Percentiles rank a stretch among this genome's conserved stretches.
Evolutionary conservation across 2,113 vertebrate genomes (phyloP).

Genomic region (Rhombomys opimus): DNA sequence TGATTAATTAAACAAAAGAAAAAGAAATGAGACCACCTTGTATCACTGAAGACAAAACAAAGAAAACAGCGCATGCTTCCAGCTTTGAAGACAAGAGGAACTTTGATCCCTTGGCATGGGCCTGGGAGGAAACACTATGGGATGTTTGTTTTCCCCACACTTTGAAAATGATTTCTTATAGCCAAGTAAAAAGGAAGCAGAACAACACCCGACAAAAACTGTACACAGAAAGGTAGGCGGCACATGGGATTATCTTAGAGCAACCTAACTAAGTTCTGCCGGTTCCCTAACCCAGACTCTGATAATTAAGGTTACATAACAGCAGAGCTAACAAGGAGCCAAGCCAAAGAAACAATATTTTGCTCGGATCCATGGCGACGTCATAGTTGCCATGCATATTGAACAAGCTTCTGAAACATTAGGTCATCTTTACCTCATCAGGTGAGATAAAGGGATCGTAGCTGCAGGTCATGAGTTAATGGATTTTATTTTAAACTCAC

Average conservation of each 20-base stretch:
- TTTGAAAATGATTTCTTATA: conserved; percentile 65
- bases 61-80: conserved; percentile 60
- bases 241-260: conserved; percentile 43
- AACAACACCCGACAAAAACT: conserved; percentile 45
- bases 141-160: conserved; percentile 66
- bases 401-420: conserved; percentile 50
- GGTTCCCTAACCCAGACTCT: conserved; percentile 49
- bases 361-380: conserved; percentile 76
- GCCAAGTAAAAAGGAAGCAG: conserved; percentile 53
- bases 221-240: conserved; percentile 60
- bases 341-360: conserved; percentile 76
- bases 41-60: conserved; percentile 67
- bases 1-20: conserved; percentile 63
- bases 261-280: conserved; percentile 46
- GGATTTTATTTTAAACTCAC: conserved; percentile 46
- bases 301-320: conserved; percentile 70
- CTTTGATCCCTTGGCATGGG: conserved; percentile 64
- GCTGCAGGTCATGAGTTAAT: conserved; percentile 21
- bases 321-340: conserved; percentile 5
- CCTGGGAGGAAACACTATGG: conserved; percentile 44
- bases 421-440: conserved; percentile 74
- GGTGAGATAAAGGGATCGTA: conserved; percentile 55
- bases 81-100: conserved; percentile 54
- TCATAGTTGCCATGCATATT: conserved; percentile 52
- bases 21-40: conserved; percentile 76